Evolutionary conservation across 2,888 invertebrate genomes (phyloP).

Genomic region (Nasonia oneida): DNA sequence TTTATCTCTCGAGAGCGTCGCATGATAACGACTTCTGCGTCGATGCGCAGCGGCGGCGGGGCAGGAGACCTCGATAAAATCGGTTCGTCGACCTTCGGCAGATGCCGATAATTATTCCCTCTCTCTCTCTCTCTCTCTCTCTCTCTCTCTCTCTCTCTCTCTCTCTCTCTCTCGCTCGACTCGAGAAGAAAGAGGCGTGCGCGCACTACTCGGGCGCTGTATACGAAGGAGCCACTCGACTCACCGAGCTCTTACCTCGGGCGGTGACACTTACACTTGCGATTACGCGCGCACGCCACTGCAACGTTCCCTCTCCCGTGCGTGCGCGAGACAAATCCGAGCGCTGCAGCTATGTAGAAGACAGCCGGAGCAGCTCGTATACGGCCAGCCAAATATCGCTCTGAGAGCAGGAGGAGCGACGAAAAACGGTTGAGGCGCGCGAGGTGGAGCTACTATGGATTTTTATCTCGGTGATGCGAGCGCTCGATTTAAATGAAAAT

Average conservation of each 20-base stretch:
- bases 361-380: not conserved
- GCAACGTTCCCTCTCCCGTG: constrained; percentile 25
- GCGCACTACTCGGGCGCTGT: not conserved
- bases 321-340: constrained; percentile 45
- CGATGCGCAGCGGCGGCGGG: constrained; percentile 19
- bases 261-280: constrained; percentile 63
- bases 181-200: constrained; percentile 48
- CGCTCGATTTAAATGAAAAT: not conserved
- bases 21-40: not conserved
- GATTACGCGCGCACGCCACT: constrained; percentile 37
- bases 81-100: constrained; percentile 67
- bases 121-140: constrained; percentile 13
- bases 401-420: constrained; percentile 1
- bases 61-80: constrained; percentile 62
- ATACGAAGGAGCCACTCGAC: not conserved
- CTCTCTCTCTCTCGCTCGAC: not conserved
- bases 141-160: too few relatives aligned
- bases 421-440: not conserved
- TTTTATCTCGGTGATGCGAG: not conserved
- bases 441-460: not conserved
- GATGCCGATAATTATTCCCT: constrained; percentile 69
- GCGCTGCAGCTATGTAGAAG: not conserved
- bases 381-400: constrained; percentile 10
- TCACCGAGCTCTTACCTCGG: constrained; percentile 59
- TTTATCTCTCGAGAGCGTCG: not conserved